These are phyloP conservation scores for Florisuga fusca DNA, from an alignment of 2,797 vertebrate species.

Conservation along the genomic window DNA sequence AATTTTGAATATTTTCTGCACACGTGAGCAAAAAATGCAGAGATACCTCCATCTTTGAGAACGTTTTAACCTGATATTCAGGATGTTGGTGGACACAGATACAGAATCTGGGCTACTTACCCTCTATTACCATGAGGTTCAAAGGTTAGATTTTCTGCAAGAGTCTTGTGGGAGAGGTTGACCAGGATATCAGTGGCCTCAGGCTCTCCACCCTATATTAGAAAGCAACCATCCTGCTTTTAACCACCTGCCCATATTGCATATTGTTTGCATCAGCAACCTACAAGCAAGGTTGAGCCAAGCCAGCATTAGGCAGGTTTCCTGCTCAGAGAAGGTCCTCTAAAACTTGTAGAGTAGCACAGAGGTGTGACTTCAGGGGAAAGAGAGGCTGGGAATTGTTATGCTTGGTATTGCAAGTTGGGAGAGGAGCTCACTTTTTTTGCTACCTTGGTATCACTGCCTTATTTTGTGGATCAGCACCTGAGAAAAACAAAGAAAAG, in stretches of 20 bases:
- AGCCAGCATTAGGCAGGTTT: background rate
- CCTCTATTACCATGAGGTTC: background rate
- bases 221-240: background rate
- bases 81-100: background rate
- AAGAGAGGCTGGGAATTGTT: background rate
- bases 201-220: background rate
- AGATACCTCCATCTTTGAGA: background rate
- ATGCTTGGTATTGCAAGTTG: fast-evolving
- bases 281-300: background rate
- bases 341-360: background rate
- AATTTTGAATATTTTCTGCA: background rate
- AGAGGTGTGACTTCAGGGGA: background rate
- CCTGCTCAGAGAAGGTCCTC: background rate
- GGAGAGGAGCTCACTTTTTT: background rate
- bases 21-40: background rate
- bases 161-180: background rate
- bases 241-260: background rate
- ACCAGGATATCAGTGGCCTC: background rate
- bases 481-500: background rate
- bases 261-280: background rate
- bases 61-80: background rate
- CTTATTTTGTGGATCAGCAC: background rate
- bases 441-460: background rate
- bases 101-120: background rate
- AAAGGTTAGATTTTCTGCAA: background rate